Evolutionary conservation across 2,888 invertebrate species (phyloP), one percentile per base, ranked within the genome.

Genomic region (Drosophila helvetica): DNA sequence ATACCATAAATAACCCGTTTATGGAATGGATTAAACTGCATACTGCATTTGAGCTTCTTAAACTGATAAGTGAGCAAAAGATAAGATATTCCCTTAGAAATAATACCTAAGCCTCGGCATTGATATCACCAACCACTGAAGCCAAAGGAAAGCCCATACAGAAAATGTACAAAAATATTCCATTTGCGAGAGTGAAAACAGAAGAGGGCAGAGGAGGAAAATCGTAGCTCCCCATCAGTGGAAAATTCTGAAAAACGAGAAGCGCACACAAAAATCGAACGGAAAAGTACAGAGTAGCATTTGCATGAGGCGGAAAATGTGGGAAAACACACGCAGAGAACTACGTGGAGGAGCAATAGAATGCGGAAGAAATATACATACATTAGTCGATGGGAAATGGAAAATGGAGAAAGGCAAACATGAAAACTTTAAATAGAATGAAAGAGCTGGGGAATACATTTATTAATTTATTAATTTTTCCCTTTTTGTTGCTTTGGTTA

Each of bases 211-310:
- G 9, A 12, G 22, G 1, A 25, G 22, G 22, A 25, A 25, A 38
- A 38, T 38, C 5, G n/a, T 25, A 48, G n/a, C 25, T 25, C 9
- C 9, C 48, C 25, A 4, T n/a, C 48, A 19, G 38, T 38, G 22
- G n/a, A 18, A 19, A 45, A 57, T 47, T 50, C 50, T n/a, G 43
- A 46, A 67, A 67, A 47, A 56, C 15, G 42, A 46, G 42, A 47
- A 47, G 65, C 42, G n/a, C n/a, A n/a, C 33, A 10, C 38, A 22
- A 52, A 56, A 69, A 54, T 60, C 60, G 55, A 61, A 69, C 54
- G 61, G 70, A 70, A 70, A 70, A 69, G 33, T 69, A 69, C 67
- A 27, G 42, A 54, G 67, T 42, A 30, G 52, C 55, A 69, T 69
- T 69, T 69, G 61, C 70, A 70, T 61, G 50, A 19, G 47, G 53